These are phyloP conservation scores for Hypothenemus hampei DNA, from an alignment of 1,140 invertebrate genomes.

Conservation along the genomic window DNA sequence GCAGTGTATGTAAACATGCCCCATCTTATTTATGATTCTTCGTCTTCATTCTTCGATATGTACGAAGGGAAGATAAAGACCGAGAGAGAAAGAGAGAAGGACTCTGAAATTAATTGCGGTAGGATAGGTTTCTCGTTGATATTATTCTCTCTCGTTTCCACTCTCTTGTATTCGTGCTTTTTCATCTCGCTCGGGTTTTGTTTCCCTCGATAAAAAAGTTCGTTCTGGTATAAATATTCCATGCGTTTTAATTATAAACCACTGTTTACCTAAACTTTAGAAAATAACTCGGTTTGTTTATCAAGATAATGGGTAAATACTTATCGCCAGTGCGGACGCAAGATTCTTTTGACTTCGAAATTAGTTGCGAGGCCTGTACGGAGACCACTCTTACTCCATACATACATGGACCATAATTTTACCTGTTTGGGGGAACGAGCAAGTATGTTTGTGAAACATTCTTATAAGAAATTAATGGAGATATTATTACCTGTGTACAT, in stretches of 20 bases:
- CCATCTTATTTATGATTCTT: conserved; percentile 23
- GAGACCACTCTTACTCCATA: too few relatives aligned
- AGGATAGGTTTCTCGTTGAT: conserved; percentile 16
- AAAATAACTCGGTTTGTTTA: conserved; percentile 29
- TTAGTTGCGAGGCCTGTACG: too few relatives aligned
- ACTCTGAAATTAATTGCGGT: conserved; percentile 22
- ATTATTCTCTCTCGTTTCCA: conserved; percentile 21
- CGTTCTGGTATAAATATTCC: conserved; percentile 11
- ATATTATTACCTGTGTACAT: too few relatives aligned
- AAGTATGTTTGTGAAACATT: too few relatives aligned
- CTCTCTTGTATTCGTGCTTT: too few relatives aligned
- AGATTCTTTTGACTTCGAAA: too few relatives aligned
- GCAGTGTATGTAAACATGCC: conserved; percentile 17
- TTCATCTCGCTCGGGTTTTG: conserved; percentile 20
- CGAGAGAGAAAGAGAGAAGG: conserved; percentile 2
- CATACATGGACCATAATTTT: too few relatives aligned
- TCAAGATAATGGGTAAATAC: too few relatives aligned
- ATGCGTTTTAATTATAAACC: conserved; percentile 19
- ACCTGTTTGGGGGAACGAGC: too few relatives aligned
- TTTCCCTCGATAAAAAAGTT: conserved; percentile 16
- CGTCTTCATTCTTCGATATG: conserved; percentile 19
- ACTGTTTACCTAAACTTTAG: conserved; percentile 19
- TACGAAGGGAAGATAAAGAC: not conserved
- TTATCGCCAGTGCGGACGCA: too few relatives aligned
- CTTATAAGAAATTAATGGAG: too few relatives aligned